Evolutionary conservation across 64 coral and sea anemone species (phyloP).

Genomic region (Astreopora myriophthalma): DNA sequence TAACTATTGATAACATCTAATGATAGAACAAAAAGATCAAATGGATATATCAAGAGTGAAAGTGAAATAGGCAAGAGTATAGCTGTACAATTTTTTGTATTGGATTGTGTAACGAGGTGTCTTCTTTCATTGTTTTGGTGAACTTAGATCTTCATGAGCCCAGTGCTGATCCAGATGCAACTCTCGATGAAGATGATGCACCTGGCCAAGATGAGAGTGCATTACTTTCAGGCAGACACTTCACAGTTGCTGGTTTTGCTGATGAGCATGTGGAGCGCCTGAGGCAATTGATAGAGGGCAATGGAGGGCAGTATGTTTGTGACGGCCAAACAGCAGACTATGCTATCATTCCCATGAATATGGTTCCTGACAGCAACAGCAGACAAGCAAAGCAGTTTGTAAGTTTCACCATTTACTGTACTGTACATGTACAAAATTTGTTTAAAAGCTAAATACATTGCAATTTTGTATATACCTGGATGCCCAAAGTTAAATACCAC

Average conservation of each 20-base stretch:
- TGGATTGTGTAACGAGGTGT: background rate
- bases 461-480: too few relatives aligned
- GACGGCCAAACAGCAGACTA: slow-evolving; percentile 70
- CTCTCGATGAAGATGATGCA: slow-evolving; percentile 61
- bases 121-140: background rate
- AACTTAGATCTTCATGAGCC: background rate
- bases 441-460: too few relatives aligned
- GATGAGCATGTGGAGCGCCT: slow-evolving; percentile 65
- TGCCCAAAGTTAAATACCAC: too few relatives aligned
- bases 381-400: slow-evolving; percentile 63
- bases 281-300: slow-evolving; percentile 49
- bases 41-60: too few relatives aligned
- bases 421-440: too few relatives aligned
- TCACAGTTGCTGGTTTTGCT: slow-evolving; percentile 67
- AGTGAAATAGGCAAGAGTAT: too few relatives aligned
- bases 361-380: background rate
- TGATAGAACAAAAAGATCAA: too few relatives aligned
- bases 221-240: slow-evolving; percentile 47
- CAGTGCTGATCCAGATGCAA: slow-evolving; percentile 43
- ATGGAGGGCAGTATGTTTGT: slow-evolving; percentile 57
- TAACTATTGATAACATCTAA: too few relatives aligned
- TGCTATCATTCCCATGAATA: slow-evolving; percentile 89
- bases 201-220: background rate
- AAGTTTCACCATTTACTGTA: background rate
- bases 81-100: too few relatives aligned